Evolutionary conservation across 2,888 invertebrate genomes (phyloP).

Genomic region (Agonopterix heracliana): DNA sequence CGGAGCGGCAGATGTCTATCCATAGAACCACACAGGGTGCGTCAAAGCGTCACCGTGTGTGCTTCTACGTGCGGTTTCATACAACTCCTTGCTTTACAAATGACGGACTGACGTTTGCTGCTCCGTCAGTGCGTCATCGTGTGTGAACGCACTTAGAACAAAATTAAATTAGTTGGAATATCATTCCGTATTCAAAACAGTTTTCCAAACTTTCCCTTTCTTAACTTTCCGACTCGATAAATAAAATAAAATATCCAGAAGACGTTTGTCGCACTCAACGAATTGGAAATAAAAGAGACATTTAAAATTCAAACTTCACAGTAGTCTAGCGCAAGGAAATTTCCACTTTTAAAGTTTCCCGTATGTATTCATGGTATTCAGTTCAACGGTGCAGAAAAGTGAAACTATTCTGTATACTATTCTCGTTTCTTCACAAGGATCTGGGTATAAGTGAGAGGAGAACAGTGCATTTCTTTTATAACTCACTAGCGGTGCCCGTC

Average conservation of each 20-base stretch:
- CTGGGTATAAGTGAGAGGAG: no score
- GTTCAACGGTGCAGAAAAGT: constrained; percentile 67
- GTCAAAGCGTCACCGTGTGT: no score
- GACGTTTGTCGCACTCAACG: no score
- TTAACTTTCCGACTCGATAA: neutral
- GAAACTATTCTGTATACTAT: constrained; percentile 57
- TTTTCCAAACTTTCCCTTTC: constrained; percentile 2
- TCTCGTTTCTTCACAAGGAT: constrained; percentile 29
- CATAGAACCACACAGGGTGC: no score
- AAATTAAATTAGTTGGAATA: neutral
- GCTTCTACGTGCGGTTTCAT: no score
- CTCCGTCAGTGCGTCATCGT: no score
- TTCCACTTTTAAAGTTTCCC: constrained; percentile 60
- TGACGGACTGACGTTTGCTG: no score
- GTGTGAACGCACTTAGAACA: no score
- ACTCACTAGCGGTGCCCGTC: no score
- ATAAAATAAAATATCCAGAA: neutral
- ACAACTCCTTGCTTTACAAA: no score
- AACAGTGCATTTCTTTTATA: no score
- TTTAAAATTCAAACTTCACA: constrained; percentile 16
- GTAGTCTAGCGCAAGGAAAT: constrained; percentile 40
- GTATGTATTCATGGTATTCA: constrained; percentile 56
- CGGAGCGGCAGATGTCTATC: no score
- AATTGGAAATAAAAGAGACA: neutral
- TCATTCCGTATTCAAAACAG: neutral